Evolutionary conservation across 1,140 invertebrate genomes (phyloP), one percentile per base, ranked within the genome.

Genomic region (Mycetomoellerius zeteki): DNA sequence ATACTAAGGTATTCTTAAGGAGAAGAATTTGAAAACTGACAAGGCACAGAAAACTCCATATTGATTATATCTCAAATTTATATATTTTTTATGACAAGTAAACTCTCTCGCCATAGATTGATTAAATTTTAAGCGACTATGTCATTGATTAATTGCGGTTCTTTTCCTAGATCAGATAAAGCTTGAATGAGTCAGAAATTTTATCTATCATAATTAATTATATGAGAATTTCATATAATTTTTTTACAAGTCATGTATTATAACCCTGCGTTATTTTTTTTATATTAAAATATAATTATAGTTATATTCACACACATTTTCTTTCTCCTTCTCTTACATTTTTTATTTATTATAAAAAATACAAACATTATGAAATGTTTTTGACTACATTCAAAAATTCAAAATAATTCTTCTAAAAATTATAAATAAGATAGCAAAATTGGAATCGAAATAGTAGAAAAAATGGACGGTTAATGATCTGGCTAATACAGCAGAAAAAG

Each of bases 71-170:
- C 2, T n/a, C 14, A 60, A 82, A 82, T 72, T 3, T 64, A 30
- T 37, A 60, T 52, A 19, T 43, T 60, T 73, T 73, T 60, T 21
- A 60, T 14, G 52, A 64, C 12, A 52, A 27, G 24, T 19, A 24
- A 81, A 21, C 14, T 71, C 19, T 19, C 43, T 60, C 54, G 27
- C 43, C 54, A 19, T 62, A 84, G 27, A 84, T 50, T 73, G 69
- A 73, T 84, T 62, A 84, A 3, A 73, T 73, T 73, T 62, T 62
- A 47, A 62, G n/a, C 37, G 71, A 84, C 37, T 37, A 58, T 16
- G 21, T 71, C 52, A 47, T 82, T 84, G 37, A 84, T 73, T 75
- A 84, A 73, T 84, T 60, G 30, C 5, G 12, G 16, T 60, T 75
- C 56, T 75, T 37, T 50, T 43, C 16, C 60, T 5, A 27, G 12